Base-by-base conservation (phyloP, 1,140 invertebrate species). In the Drosophila miranda region DNA sequence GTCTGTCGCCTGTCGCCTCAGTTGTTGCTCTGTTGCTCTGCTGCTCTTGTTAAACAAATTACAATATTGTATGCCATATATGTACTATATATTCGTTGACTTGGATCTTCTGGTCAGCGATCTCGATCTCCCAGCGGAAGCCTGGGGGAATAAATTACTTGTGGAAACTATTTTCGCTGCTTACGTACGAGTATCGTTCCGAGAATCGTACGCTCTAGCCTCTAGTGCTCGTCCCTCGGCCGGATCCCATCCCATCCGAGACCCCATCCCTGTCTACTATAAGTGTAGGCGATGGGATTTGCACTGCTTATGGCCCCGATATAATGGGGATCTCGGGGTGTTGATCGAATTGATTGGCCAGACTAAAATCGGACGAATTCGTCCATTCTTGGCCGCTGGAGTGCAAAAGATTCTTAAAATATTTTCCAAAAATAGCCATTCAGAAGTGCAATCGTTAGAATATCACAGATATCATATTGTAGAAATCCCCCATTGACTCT, bases 141-240 rank as follows among this genome's bases (percentile, higher is more conserved):
- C 34, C 11, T 11, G 4, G 38, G 61, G 51, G 21, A 26, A 55
- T 64, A 41, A 52, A 34, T 61, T 30, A 56, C 21, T 28, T 66
- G 21, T 41, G 34, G 23, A 71, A 64, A 84, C 75, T 83, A 83
- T 83, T 83, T 83, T 84, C 34, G 79, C 75, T 71, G 80, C 79
- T 83, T 71, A 83, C 79, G 80, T 60, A 58, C 21, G 52, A 19
- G 49, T 21, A 38, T 52, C 60, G 61, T 61, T 62, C 55, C 23
- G 3, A 26, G 23, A 26, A 26, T 26, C 5, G 6, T 26, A 26
- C 23, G 23, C 23, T 26, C 4, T 54, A 64, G 38, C 14, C 42
- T 26, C 30, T 46, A 41, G 21, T 49, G 49, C 57, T 66, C 13
- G 42, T 7, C 60, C 3, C 53, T 66, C 30, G 30, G 8, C 30